phyloP scores from a whole-genome alignment of 2,797 vertebrate genomes.

The Hippoglossus hippoglossus region DNA sequence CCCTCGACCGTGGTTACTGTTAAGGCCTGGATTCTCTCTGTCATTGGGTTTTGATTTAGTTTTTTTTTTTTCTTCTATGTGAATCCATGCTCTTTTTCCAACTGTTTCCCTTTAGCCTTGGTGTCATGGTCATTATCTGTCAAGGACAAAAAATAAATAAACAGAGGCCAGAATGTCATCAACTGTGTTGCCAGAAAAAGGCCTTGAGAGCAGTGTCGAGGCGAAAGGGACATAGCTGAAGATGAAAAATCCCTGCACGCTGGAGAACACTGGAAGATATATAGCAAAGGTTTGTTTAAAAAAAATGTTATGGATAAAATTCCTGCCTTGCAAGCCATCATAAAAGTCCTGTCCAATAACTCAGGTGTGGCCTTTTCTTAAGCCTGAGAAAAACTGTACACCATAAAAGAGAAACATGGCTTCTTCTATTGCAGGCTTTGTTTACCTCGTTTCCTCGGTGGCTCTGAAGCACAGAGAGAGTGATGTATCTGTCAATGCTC shows the following conservation, averaged over 20 bases:
- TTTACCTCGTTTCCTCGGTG: slow-evolving; percentile 62
- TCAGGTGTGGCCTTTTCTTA: slow-evolving; percentile 48
- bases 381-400: slow-evolving; percentile 40
- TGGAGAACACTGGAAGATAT: slow-evolving; percentile 25
- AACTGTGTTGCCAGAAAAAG: slow-evolving; percentile 48
- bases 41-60: not conserved
- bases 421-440: slow-evolving; percentile 55
- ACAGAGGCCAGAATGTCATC: slow-evolving; percentile 65
- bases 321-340: slow-evolving; percentile 22
- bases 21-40: slow-evolving; percentile 10
- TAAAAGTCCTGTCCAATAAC: slow-evolving; percentile 33
- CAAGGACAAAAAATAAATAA: slow-evolving; percentile 61
- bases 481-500: slow-evolving; percentile 56
- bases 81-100: slow-evolving; percentile 32
- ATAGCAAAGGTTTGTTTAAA: slow-evolving; percentile 51
- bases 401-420: slow-evolving; percentile 66
- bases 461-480: slow-evolving; percentile 61
- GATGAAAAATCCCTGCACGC: slow-evolving; percentile 40
- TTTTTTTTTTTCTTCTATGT: not conserved
- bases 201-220: slow-evolving; percentile 40
- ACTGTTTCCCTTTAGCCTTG: slow-evolving; percentile 45
- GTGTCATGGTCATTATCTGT: slow-evolving; percentile 53
- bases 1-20: not conserved
- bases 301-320: slow-evolving; percentile 50
- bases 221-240: slow-evolving; percentile 23